Evolutionary conservation across 2,888 invertebrate species (phyloP).

Genomic region (Melanophora roralis): DNA sequence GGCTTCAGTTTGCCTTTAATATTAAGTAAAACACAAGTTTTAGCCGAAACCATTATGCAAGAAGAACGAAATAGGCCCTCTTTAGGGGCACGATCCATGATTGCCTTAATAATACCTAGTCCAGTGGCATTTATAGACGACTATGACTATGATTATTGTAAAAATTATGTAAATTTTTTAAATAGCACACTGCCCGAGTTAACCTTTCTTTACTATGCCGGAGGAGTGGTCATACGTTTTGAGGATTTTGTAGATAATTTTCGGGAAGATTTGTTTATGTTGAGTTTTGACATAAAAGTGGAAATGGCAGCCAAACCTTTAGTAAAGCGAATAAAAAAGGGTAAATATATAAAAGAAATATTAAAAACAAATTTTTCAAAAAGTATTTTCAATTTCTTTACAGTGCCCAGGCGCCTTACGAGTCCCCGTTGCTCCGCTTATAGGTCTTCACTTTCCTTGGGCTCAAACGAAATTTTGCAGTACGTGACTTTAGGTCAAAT

Average conservation of each 20-base stretch:
- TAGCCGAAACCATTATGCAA: conserved; percentile 79
- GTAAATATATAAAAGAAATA: conserved; percentile 76
- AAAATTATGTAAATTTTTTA: conserved; percentile 79
- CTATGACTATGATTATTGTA: conserved; percentile 78
- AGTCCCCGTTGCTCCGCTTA: conserved; percentile 80
- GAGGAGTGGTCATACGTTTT: conserved; percentile 81
- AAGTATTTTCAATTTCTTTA: neutral
- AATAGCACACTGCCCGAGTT: conserved; percentile 83
- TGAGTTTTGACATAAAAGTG: conserved; percentile 71
- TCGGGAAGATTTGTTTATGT: conserved; percentile 78
- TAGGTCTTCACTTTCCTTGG: conserved; percentile 77
- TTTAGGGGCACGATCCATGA: conserved; percentile 82
- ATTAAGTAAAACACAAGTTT: conserved; percentile 78
- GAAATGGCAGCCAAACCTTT: conserved; percentile 75
- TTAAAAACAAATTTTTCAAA: neutral
- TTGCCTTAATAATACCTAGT: conserved; percentile 82
- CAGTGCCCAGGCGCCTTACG: conserved; percentile 80
- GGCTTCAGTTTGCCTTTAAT: conserved; percentile 82
- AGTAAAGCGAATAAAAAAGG: conserved; percentile 80
- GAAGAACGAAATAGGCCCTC: conserved; percentile 78
- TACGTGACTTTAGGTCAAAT: conserved; percentile 81
- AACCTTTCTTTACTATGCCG: conserved; percentile 80
- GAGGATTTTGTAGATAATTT: conserved; percentile 80
- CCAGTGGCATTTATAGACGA: conserved; percentile 78
- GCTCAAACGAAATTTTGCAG: conserved; percentile 78